Conservation (phyloP, 2,797 vertebrate species). For the Onychomys leucogaster region DNA sequence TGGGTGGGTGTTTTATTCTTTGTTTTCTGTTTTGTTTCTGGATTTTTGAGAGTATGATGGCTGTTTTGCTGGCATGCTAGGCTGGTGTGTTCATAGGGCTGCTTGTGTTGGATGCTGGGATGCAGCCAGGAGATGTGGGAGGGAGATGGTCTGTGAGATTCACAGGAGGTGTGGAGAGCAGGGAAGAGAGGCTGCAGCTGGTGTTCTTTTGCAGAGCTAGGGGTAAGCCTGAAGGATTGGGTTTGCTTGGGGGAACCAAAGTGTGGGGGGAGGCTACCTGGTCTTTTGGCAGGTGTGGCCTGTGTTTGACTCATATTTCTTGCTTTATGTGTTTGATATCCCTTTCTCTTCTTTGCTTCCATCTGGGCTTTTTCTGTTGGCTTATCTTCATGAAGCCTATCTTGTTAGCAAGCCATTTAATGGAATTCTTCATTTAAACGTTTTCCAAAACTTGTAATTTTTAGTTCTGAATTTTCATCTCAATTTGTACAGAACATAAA, state of each 20-base stretch:
- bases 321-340: background rate
- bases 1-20: background rate
- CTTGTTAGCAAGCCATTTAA: background rate
- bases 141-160: background rate
- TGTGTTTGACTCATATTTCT: background rate
- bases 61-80: background rate
- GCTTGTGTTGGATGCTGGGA: background rate
- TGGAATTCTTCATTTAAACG: constrained; percentile 7
- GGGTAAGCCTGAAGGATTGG: background rate
- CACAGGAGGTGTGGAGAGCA: background rate
- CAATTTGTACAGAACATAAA: background rate
- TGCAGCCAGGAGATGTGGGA: background rate
- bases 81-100: background rate
- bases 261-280: background rate
- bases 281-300: background rate
- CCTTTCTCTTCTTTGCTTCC: background rate
- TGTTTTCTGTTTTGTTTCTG: background rate
- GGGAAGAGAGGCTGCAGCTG: background rate
- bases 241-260: background rate
- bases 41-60: background rate
- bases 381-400: background rate
- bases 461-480: constrained; percentile 13
- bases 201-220: background rate
- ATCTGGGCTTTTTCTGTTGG: constrained; percentile 8
- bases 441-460: background rate